Evolutionary conservation across 1,140 invertebrate species (phyloP).

Genomic region (Drosophila equinoxialis): DNA sequence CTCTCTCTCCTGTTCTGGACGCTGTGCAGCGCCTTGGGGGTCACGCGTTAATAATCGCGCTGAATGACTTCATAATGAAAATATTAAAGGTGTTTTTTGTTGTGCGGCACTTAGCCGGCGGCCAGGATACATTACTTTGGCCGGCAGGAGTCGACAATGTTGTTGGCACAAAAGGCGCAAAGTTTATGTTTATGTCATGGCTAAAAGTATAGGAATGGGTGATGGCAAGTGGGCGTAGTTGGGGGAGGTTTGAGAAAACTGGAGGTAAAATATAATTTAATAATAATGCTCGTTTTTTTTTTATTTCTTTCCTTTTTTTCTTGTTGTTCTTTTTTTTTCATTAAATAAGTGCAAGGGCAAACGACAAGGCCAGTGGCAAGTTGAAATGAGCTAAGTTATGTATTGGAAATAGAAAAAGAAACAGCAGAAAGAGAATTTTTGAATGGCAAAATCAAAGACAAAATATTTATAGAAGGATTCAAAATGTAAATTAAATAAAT

Average conservation of each 20-base stretch:
- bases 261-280: slow-evolving; percentile 62
- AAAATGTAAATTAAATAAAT: too few relatives aligned
- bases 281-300: slow-evolving; percentile 60
- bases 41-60: slow-evolving; percentile 79
- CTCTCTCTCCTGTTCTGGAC: slow-evolving; percentile 25
- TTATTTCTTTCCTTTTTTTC: background rate
- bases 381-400: slow-evolving; percentile 21
- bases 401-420: background rate
- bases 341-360: slow-evolving; percentile 66
- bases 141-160: slow-evolving; percentile 38
- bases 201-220: slow-evolving; percentile 24
- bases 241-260: background rate
- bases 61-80: slow-evolving; percentile 82
- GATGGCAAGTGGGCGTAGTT: background rate
- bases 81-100: slow-evolving; percentile 81
- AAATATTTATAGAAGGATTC: background rate
- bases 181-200: slow-evolving; percentile 79
- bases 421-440: background rate
- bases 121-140: slow-evolving; percentile 61
- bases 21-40: slow-evolving; percentile 72
- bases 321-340: slow-evolving; percentile 54
- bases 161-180: slow-evolving; percentile 70
- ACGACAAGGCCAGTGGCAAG: slow-evolving; percentile 37
- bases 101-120: slow-evolving; percentile 52
- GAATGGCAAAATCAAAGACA: background rate